Base-by-base conservation (phyloP, 2,113 vertebrate genomes). In the Thomomys bottae region DNA sequence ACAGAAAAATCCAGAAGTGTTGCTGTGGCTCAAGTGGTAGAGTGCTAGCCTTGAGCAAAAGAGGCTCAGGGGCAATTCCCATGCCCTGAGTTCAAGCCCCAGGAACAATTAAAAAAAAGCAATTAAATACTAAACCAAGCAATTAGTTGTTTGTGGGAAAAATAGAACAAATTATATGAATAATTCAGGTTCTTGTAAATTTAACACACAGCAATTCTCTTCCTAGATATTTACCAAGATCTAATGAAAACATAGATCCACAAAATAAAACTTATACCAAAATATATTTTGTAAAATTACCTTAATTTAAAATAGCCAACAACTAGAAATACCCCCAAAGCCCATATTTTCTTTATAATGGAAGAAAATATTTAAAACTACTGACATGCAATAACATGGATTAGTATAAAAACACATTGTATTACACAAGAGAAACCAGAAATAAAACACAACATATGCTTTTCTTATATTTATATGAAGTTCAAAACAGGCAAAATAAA, bases 401-500 rank as follows among this genome's bases (percentile, higher is more conserved):
- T 88, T 30, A 71, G 63, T 86, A 86, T 76, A 14, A 76, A 81
- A 93, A 26, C 84, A 24, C 20, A 87, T 34, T 24, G 21, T 54
- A 71, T 40, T 92, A 45, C 68, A 30, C 32, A 30, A 88, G n/a
- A 63, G 89, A 92, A 67, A 20, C 38, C 59, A 82, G 87, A 84
- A 90, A 28, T 80, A 57, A 81, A 85, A 82, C 49, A 80, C 63
- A 87, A 49, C 36, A 63, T 90, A 79, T 68, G 42, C 12, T 89
- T 17, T 84, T 54, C 76, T 80, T 89, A 23, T 54, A 77, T 72
- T 73, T 83, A n/a, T 68, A 57, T 64, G 38, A 77, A 90, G 30
- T 94, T 90, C 83, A 96, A 92, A 90, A 87, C 38, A 57, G 59
- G 38, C 57, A 85, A 94, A 90, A 85, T 92, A 72, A 93, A 92